Percentiles rank a stretch among this genome's conserved stretches.
Conservation (phyloP, 1,140 invertebrate genomes). For the Belonocnema kinseyi region DNA sequence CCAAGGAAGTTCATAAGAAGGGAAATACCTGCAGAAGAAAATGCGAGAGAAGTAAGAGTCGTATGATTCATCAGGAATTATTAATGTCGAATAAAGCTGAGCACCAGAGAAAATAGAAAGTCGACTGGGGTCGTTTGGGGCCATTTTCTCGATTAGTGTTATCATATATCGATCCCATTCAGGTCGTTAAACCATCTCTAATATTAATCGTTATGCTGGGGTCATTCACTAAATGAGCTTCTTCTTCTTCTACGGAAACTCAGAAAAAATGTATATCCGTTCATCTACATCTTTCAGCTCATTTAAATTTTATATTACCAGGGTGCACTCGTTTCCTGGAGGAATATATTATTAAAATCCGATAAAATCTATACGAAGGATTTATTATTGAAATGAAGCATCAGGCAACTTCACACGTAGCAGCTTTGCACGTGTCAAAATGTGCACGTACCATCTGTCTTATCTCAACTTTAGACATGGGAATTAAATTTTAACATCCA, state of each 20-base stretch:
- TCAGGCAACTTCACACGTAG: too few species aligned
- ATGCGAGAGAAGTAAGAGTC: neutral
- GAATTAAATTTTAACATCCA: too few species aligned
- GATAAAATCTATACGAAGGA: neutral
- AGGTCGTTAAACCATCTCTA: conserved; percentile 46
- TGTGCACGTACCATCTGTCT: too few species aligned
- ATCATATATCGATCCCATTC: conserved; percentile 53
- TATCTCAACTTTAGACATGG: too few species aligned
- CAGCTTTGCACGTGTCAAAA: too few species aligned
- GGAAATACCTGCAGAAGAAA: conserved; percentile 22
- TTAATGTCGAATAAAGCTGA: conserved; percentile 30
- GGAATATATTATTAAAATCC: conserved; percentile 1
- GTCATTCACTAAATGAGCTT: conserved; percentile 18
- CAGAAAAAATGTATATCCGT: conserved; percentile 6
- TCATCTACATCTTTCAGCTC: neutral
- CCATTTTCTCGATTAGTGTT: conserved; percentile 48
- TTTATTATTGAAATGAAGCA: neutral
- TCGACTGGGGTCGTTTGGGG: conserved; percentile 22
- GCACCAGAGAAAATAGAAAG: conserved; percentile 39
- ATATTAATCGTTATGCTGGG: neutral
- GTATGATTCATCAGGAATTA: conserved; percentile 35
- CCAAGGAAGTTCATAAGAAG: neutral
- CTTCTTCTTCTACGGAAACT: neutral
- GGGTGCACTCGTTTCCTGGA: neutral
- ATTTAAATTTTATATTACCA: conserved; percentile 19